Conservation (phyloP, 2,797 vertebrate genomes). For the Alcedo quadribrachys region DNA sequence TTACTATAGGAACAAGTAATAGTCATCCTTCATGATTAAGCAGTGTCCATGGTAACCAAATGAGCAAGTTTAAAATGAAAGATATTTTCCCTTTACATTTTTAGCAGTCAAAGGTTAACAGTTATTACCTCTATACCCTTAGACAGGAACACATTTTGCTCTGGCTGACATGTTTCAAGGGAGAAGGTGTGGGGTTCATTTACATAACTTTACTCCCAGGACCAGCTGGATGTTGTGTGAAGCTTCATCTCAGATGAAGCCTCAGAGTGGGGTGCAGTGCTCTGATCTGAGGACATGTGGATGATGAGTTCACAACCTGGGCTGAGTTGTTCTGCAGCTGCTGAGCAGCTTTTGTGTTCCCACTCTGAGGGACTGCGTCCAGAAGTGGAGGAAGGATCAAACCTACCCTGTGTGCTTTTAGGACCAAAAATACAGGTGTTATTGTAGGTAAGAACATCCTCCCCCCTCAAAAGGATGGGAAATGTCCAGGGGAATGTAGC, state of each 20-base stretch:
- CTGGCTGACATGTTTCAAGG: background rate
- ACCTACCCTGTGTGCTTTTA: background rate
- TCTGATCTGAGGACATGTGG: background rate
- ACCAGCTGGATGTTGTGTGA: background rate
- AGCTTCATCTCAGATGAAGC: background rate
- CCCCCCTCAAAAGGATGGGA: background rate
- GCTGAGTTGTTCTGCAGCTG: background rate
- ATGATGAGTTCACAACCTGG: background rate
- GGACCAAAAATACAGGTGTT: background rate
- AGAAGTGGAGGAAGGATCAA: background rate
- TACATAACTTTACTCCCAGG: background rate
- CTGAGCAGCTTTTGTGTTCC: background rate
- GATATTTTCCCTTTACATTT: conserved; percentile 74
- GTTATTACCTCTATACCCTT: conserved; percentile 42
- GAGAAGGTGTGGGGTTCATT: conserved; percentile 15
- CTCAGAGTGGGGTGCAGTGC: background rate
- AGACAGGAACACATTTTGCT: background rate
- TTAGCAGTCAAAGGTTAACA: conserved; percentile 74
- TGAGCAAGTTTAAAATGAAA: conserved; percentile 77
- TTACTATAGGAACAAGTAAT: conserved; percentile 81
- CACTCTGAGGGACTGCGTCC: background rate
- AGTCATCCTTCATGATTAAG: conserved; percentile 82
- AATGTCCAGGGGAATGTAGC: background rate
- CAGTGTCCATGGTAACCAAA: conserved; percentile 81
- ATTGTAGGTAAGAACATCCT: background rate